Evolutionary conservation across 2,797 vertebrate species (phyloP).

Genomic region (Neosalanx taihuensis): DNA sequence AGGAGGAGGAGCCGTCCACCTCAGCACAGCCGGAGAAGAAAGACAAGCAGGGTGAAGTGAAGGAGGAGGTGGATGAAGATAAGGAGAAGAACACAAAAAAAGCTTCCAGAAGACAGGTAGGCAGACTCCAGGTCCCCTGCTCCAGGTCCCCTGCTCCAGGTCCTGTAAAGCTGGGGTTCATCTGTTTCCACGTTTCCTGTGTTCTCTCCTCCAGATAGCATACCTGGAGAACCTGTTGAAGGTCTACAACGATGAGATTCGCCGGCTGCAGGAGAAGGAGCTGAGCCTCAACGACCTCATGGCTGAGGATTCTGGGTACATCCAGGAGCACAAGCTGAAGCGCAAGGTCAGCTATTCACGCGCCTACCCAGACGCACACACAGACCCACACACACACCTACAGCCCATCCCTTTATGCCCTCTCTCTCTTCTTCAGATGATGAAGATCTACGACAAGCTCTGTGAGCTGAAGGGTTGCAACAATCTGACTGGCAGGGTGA

Average conservation of each 20-base stretch:
- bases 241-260: constrained; percentile 84
- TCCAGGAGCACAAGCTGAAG: constrained; percentile 90
- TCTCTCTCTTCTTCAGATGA: constrained; percentile 66
- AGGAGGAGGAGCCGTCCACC: constrained; percentile 39
- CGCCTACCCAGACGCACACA: too few species aligned
- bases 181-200: too few species aligned
- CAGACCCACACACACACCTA: neutral
- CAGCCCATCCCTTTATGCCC: neutral
- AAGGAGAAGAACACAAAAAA: constrained; percentile 50
- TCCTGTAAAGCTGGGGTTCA: too few species aligned
- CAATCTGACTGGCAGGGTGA: constrained; percentile 83
- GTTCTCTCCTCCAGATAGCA: constrained; percentile 70
- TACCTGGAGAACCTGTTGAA: constrained; percentile 88
- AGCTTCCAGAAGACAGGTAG: constrained; percentile 73
- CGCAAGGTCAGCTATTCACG: constrained; percentile 64
- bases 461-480: constrained; percentile 87
- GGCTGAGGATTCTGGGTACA: constrained; percentile 81
- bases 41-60: constrained; percentile 20
- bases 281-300: constrained; percentile 80
- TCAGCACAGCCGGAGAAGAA: constrained; percentile 40
- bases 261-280: constrained; percentile 82
- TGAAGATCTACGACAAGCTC: constrained; percentile 86
- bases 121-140: too few species aligned
- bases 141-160: too few species aligned
- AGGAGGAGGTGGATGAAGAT: constrained; percentile 25